Percentiles rank a stretch among this genome's conserved stretches.
These are phyloP conservation scores for Dicrostonyx torquatus DNA, from an alignment of 2,797 vertebrate species.

Conservation along the genomic window DNA sequence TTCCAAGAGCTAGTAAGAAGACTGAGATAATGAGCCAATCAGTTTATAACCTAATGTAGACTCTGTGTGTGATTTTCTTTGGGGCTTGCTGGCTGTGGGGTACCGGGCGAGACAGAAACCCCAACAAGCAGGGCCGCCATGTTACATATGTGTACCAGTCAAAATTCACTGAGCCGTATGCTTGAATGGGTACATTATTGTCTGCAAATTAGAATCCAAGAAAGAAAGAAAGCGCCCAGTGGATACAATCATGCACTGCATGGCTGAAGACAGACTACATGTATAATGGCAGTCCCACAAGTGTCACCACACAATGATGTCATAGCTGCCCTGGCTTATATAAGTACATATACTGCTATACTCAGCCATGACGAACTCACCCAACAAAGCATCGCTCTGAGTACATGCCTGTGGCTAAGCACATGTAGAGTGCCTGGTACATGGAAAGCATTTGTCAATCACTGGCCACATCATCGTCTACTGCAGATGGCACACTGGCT, in stretches of 20 bases:
- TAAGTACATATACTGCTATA: background rate
- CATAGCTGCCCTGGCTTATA: background rate
- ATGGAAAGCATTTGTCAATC: fast-evolving
- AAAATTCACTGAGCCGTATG: background rate
- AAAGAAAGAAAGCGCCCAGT: background rate
- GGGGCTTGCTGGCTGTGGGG: too few species aligned
- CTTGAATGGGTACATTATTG: background rate
- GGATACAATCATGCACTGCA: too few species aligned
- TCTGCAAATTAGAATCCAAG: background rate
- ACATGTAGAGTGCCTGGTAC: background rate
- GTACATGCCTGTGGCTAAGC: background rate
- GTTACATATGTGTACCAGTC: fast-evolving
- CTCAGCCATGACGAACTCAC: background rate
- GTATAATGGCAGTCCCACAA: background rate
- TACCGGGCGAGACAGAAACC: too few species aligned
- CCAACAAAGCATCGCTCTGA: background rate
- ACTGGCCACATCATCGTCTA: too few species aligned
- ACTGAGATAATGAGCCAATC: too few species aligned
- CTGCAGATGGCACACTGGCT: background rate
- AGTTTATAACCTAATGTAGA: too few species aligned
- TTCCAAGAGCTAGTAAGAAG: too few species aligned
- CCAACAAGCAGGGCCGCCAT: too few species aligned
- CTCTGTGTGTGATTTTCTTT: too few species aligned
- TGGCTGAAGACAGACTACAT: background rate
- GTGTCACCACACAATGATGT: background rate